Percentiles rank a stretch among this genome's conserved stretches.
Conservation (phyloP, 1,140 invertebrate genomes). For the Monomorium pharaonis region DNA sequence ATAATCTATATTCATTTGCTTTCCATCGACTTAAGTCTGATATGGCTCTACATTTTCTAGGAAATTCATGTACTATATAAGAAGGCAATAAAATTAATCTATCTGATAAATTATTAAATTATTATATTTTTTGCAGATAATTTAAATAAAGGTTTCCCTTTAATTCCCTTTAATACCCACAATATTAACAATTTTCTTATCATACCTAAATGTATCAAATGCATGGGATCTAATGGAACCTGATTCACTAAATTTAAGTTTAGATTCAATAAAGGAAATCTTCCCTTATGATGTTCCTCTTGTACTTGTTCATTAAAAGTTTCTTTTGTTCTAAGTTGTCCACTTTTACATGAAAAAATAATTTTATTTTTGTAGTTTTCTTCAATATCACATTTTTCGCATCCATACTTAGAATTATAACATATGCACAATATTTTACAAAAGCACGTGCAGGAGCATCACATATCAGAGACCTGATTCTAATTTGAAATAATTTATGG, state of each 20-base stretch:
- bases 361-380: not conserved
- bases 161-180: too few species aligned
- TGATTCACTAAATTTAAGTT: not conserved
- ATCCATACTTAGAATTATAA: not conserved
- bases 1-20: not conserved
- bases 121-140: not conserved
- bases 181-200: not conserved
- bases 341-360: not conserved
- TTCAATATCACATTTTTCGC: not conserved
- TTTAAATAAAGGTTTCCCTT: not conserved
- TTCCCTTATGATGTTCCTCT: not conserved
- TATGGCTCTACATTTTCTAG: not conserved
- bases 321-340: not conserved
- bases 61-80: conserved; percentile 3
- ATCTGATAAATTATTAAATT: not conserved
- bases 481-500: not conserved
- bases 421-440: not conserved
- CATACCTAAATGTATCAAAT: not conserved
- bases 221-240: conserved; percentile 2
- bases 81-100: not conserved
- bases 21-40: not conserved
- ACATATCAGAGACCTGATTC: not conserved
- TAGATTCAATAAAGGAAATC: not conserved
- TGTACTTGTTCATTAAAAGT: not conserved
- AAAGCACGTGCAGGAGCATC: not conserved